These are phyloP conservation scores for Diadromus collaris DNA, from an alignment of 2,888 invertebrate species.

Conservation along the genomic window DNA sequence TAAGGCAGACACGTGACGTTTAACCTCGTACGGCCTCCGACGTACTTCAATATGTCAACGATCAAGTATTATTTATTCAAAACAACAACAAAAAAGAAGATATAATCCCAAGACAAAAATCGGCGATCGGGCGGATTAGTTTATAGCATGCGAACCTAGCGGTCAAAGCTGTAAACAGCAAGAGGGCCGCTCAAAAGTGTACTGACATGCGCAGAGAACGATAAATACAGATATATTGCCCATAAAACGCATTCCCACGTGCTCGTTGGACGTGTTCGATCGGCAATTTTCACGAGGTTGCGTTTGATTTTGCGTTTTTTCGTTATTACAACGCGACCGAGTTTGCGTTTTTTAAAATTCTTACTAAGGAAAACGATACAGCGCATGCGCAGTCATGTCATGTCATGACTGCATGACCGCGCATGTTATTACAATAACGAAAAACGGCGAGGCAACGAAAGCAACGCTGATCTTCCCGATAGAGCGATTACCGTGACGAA, in stretches of 20 bases:
- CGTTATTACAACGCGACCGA: no score
- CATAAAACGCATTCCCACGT: no score
- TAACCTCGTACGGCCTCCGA: slow-evolving; percentile 7
- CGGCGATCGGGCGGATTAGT: background rate
- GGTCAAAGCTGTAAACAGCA: background rate
- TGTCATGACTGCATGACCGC: no score
- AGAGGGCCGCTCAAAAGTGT: background rate
- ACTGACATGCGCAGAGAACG: background rate
- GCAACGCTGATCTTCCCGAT: background rate
- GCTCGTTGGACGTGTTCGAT: no score
- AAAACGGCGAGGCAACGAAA: no score
- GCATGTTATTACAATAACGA: no score
- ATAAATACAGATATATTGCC: no score
- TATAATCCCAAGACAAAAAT: background rate
- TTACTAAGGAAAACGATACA: no score
- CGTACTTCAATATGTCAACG: background rate
- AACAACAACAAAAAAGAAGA: background rate
- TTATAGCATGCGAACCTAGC: background rate
- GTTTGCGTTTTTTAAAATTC: no score
- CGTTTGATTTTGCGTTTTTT: no score
- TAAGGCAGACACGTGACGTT: slow-evolving; percentile 46
- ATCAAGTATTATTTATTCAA: background rate
- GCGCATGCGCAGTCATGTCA: no score
- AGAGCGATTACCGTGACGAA: background rate
- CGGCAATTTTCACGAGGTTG: no score